phyloP scores from a whole-genome alignment of 2,797 vertebrate genomes.

The Phataginus tetradactyla region DNA sequence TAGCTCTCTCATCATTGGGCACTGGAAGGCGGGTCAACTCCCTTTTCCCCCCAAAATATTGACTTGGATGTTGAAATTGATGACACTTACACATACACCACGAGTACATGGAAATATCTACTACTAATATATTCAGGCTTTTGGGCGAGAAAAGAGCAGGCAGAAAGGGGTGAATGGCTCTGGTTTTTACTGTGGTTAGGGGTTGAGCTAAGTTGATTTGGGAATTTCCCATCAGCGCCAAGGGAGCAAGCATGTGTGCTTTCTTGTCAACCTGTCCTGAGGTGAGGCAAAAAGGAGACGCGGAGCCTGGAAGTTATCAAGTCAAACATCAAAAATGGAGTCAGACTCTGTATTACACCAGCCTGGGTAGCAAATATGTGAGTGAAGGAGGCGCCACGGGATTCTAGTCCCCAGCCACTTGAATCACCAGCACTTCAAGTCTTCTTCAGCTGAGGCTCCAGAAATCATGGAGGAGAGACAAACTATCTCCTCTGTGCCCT shows the following conservation, averaged over 20 bases:
- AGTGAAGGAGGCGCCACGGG: neutral
- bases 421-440: neutral
- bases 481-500: neutral
- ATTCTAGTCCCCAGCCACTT: neutral
- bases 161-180: neutral
- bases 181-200: neutral
- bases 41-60: neutral
- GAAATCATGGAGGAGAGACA: neutral
- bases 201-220: too few relatives aligned
- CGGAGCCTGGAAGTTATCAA: neutral
- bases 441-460: neutral
- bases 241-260: neutral
- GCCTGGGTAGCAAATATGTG: neutral
- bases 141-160: neutral
- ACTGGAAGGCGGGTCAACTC: neutral
- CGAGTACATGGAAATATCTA: neutral
- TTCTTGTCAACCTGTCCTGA: neutral
- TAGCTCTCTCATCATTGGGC: too few relatives aligned
- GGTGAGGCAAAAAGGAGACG: neutral
- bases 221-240: neutral
- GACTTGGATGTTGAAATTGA: fast-evolving
- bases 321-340: neutral
- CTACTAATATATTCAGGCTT: neutral
- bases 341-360: neutral
- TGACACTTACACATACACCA: too few relatives aligned